A percentile compares a stretch with the other conserved stretches of the same genome.
Evolutionary conservation across 2,888 invertebrate genomes (phyloP).

Genomic region (Erebia ligea): DNA sequence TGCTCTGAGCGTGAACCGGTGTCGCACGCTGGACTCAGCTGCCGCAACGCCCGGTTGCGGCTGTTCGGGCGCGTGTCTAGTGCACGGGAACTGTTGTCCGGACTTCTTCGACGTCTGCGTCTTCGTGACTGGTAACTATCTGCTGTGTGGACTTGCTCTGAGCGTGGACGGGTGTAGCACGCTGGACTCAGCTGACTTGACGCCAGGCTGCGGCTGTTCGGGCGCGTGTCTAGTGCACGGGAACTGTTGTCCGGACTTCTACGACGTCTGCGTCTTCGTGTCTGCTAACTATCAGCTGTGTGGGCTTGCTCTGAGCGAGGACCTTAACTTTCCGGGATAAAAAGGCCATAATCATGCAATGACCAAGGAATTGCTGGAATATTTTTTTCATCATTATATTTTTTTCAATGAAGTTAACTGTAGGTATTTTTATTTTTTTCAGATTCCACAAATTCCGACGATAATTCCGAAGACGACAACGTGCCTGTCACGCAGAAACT

Average conservation of each 20-base stretch:
- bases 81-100: constrained; percentile 83
- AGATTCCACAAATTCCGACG: constrained; percentile 42
- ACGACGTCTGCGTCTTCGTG: not conserved
- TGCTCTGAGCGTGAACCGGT: constrained; percentile 67
- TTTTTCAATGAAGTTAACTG: no score
- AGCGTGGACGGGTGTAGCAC: constrained; percentile 74
- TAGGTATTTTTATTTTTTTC: constrained; percentile 67
- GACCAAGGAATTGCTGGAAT: no score
- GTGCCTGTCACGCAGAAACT: constrained; percentile 58
- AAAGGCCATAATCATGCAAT: no score
- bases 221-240: constrained; percentile 74
- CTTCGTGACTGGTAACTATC: not conserved
- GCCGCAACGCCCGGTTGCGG: constrained; percentile 70
- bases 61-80: constrained; percentile 65
- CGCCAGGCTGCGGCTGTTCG: not conserved
- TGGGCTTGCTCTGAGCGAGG: constrained; percentile 52
- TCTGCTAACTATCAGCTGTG: not conserved
- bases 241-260: constrained; percentile 80
- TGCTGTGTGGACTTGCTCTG: not conserved
- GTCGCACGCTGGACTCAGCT: constrained; percentile 48
- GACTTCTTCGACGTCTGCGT: constrained; percentile 1
- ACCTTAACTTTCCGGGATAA: constrained; percentile 34
- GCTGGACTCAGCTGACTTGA: not conserved
- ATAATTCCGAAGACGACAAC: constrained; percentile 36
- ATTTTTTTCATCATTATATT: no score